Evolutionary conservation across 2,888 invertebrate species (phyloP).

Genomic region (Lordiphosa fenestrarum): DNA sequence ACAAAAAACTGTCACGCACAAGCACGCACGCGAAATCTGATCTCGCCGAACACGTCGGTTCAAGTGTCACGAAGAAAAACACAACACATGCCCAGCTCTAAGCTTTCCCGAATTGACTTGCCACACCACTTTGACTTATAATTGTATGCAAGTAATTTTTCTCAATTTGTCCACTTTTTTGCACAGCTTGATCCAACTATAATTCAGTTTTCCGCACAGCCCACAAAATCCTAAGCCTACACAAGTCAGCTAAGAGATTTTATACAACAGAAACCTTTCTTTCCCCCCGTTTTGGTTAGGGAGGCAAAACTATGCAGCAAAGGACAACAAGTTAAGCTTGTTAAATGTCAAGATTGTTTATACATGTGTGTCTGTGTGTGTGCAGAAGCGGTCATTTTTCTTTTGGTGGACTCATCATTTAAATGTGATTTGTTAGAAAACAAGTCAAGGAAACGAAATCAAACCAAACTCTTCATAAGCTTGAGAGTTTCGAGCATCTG

Average conservation of each 20-base stretch:
- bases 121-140: too few relatives aligned
- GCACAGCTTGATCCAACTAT: slow-evolving; percentile 1
- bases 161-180: neutral
- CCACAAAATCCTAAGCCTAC: slow-evolving; percentile 27
- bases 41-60: too few relatives aligned
- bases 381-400: slow-evolving; percentile 16
- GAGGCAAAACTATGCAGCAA: slow-evolving; percentile 29
- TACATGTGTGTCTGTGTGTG: slow-evolving; percentile 13
- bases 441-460: slow-evolving; percentile 1
- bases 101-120: too few relatives aligned
- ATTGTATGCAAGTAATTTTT: slow-evolving; percentile 17
- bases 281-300: slow-evolving; percentile 18
- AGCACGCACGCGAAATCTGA: too few relatives aligned
- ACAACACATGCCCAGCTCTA: too few relatives aligned
- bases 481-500: slow-evolving; percentile 46
- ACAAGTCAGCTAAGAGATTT: slow-evolving; percentile 51
- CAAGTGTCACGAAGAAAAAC: too few relatives aligned
- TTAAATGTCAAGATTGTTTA: slow-evolving; percentile 69
- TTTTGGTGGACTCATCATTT: slow-evolving; percentile 18
- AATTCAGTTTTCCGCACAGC: slow-evolving; percentile 1
- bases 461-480: slow-evolving; percentile 28
- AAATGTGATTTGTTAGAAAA: slow-evolving; percentile 25
- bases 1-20: too few relatives aligned
- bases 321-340: slow-evolving; percentile 69
- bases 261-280: slow-evolving; percentile 49